Evolutionary conservation across 2,888 invertebrate species (phyloP).

Genomic region (Platypus cylindrus): DNA sequence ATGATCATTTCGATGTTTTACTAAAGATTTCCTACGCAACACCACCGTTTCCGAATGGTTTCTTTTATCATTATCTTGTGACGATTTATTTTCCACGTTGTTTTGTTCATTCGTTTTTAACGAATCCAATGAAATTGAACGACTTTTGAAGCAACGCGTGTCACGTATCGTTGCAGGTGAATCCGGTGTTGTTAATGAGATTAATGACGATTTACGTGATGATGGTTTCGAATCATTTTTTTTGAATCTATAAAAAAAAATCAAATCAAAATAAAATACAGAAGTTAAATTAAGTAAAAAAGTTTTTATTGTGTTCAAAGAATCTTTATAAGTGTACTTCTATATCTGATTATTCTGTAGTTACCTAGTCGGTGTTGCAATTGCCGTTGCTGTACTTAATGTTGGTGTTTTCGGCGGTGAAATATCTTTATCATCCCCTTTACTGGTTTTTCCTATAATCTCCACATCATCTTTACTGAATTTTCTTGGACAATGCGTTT

Average conservation of each 20-base stretch:
- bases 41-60: slow-evolving; percentile 34
- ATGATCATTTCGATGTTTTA: slow-evolving; percentile 43
- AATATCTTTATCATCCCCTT: slow-evolving; percentile 17
- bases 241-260: slow-evolving; percentile 18
- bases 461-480: slow-evolving; percentile 30
- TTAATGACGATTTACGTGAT: slow-evolving; percentile 23
- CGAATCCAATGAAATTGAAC: slow-evolving; percentile 43
- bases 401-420: slow-evolving; percentile 15
- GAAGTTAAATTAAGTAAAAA: no score
- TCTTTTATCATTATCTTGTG: slow-evolving; percentile 26
- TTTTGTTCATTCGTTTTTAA: slow-evolving; percentile 24
- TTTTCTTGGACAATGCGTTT: slow-evolving; percentile 19
- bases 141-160: slow-evolving; percentile 36
- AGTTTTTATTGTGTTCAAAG: no score
- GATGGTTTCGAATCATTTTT: slow-evolving; percentile 21
- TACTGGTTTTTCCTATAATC: slow-evolving; percentile 31
- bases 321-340: no score
- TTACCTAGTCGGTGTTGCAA: background rate
- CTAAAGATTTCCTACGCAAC: slow-evolving; percentile 43
- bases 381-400: slow-evolving; percentile 4
- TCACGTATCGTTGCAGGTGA: slow-evolving; percentile 17
- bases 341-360: background rate
- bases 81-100: slow-evolving; percentile 21
- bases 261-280: no score
- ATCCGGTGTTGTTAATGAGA: slow-evolving; percentile 21